These are phyloP conservation scores for Aromia moschata DNA, from an alignment of 2,888 invertebrate genomes.

Conservation along the genomic window DNA sequence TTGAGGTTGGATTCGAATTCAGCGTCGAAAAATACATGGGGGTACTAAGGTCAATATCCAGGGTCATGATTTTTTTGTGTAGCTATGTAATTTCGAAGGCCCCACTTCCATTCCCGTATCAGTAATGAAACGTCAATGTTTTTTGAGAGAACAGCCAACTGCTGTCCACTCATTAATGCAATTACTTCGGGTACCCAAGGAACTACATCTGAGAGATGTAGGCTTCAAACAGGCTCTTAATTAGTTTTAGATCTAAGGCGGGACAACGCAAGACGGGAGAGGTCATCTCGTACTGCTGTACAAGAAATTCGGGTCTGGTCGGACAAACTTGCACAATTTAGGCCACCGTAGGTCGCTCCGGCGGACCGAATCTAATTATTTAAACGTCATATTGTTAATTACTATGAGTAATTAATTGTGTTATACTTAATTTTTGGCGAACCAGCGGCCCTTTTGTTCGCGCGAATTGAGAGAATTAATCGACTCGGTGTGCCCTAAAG, in stretches of 20 bases:
- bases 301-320: slow-evolving; percentile 42
- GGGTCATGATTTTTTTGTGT: too few species aligned
- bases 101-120: too few species aligned
- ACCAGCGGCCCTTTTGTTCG: slow-evolving; percentile 26
- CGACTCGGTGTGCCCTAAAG: background rate
- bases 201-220: slow-evolving; percentile 30
- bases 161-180: slow-evolving; percentile 38
- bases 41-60: too few species aligned
- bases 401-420: slow-evolving; percentile 37
- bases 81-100: too few species aligned
- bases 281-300: slow-evolving; percentile 25
- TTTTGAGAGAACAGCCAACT: slow-evolving; percentile 21
- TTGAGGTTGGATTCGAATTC: too few species aligned
- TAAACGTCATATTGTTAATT: slow-evolving; percentile 45
- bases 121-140: slow-evolving; percentile 5
- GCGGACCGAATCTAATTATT: slow-evolving; percentile 44
- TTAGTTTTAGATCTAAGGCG: slow-evolving; percentile 39
- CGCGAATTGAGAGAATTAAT: slow-evolving; percentile 8
- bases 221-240: slow-evolving; percentile 42
- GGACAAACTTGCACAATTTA: slow-evolving; percentile 35
- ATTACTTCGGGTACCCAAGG: slow-evolving; percentile 32
- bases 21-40: too few species aligned
- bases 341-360: slow-evolving; percentile 32
- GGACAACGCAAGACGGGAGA: slow-evolving; percentile 27
- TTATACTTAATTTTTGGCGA: slow-evolving; percentile 38